Evolutionary conservation across 2,113 vertebrate genomes (phyloP).

Genomic region (Gracilinanus agilis): DNA sequence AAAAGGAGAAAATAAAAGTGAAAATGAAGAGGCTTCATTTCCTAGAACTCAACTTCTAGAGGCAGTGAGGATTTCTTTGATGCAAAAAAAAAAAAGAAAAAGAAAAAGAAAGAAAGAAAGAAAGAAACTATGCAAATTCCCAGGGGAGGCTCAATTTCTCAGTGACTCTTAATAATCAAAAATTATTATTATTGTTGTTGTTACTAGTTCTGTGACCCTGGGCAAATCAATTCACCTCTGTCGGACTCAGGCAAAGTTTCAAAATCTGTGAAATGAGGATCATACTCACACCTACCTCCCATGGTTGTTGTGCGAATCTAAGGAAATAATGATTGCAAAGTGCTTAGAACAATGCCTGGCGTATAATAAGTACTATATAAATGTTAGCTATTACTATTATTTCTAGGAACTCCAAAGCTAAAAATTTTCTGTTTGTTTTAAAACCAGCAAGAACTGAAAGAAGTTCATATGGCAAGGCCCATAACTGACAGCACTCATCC

Average conservation of each 20-base stretch:
- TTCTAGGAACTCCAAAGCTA: not conserved
- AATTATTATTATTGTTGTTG: not conserved
- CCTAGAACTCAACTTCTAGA: not conserved
- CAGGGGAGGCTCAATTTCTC: not conserved
- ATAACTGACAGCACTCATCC: not conserved
- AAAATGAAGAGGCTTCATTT: not conserved
- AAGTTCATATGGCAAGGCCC: not conserved
- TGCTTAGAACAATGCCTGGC: not conserved
- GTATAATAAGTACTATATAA: not conserved
- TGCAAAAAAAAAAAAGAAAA: no score
- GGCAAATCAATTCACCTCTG: not conserved
- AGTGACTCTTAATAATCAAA: not conserved
- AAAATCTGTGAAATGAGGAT: not conserved
- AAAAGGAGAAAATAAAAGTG: not conserved
- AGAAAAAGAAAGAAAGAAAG: no score
- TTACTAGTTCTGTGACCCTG: not conserved
- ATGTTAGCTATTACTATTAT: not conserved
- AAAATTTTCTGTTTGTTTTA: not conserved
- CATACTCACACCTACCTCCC: not conserved
- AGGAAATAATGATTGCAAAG: not conserved
- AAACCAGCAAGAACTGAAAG: not conserved
- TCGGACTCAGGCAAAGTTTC: not conserved
- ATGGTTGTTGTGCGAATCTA: not conserved
- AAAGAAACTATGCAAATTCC: not conserved
- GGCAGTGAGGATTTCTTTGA: not conserved